Conservation (phyloP, 1,140 invertebrate species). For the Drosophila guanche region DNA sequence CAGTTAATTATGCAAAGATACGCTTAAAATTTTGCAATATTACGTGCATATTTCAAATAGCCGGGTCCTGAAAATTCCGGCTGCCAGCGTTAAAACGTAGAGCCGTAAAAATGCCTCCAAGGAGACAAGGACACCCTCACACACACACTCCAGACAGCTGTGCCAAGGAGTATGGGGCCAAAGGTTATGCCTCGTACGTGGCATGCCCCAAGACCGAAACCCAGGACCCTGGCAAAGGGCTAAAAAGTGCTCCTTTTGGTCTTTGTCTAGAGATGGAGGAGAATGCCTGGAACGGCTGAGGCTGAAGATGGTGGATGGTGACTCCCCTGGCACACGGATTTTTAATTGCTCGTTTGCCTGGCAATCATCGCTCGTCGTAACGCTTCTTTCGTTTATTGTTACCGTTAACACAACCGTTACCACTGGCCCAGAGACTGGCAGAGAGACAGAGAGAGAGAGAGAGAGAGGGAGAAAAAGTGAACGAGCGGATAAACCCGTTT, state of each 20-base stretch:
- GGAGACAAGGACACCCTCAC: slow-evolving; percentile 35
- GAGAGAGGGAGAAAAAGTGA: not conserved
- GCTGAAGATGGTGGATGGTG: slow-evolving; percentile 8
- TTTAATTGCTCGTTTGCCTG: slow-evolving; percentile 79
- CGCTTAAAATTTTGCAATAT: slow-evolving; percentile 82
- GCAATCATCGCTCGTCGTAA: slow-evolving; percentile 76
- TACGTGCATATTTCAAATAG: slow-evolving; percentile 81
- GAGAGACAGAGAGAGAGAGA: not conserved
- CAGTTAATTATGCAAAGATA: slow-evolving; percentile 82
- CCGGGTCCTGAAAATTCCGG: slow-evolving; percentile 54
- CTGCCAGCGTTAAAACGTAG: slow-evolving; percentile 46
- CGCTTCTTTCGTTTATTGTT: slow-evolving; percentile 74
- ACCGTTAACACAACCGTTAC: slow-evolving; percentile 32
- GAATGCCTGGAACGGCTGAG: not conserved
- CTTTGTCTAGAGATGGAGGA: slow-evolving; percentile 20
- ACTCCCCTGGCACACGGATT: slow-evolving; percentile 53
- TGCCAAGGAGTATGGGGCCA: slow-evolving; percentile 20
- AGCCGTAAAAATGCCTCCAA: slow-evolving; percentile 76
- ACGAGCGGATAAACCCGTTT: not conserved
- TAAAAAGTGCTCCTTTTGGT: slow-evolving; percentile 9
- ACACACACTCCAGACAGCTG: slow-evolving; percentile 26
- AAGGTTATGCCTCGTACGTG: slow-evolving; percentile 59
- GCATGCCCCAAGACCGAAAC: too few relatives aligned
- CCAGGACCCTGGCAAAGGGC: slow-evolving; percentile 8
- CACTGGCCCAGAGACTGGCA: slow-evolving; percentile 25